Evolutionary conservation across 2,113 vertebrate species (phyloP).

Genomic region (Murina feae): DNA sequence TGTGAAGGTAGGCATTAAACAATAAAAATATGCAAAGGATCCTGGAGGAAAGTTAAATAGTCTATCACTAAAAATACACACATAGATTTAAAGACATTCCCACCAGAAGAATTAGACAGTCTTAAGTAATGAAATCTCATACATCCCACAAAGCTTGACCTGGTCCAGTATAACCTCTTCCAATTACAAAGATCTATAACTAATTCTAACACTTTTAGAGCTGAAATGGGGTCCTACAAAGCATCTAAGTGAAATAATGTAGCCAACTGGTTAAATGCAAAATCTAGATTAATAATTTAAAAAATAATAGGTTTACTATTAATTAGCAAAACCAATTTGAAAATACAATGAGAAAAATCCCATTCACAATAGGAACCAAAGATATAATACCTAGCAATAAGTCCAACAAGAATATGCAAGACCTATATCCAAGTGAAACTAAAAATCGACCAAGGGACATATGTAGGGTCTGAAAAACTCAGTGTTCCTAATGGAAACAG

Average conservation of each 20-base stretch:
- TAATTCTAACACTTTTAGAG: neutral
- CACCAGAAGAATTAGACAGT: neutral
- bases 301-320: neutral
- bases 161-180: neutral
- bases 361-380: neutral
- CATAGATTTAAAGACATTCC: neutral
- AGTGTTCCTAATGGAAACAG: neutral
- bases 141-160: neutral
- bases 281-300: constrained; percentile 35
- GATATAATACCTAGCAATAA: neutral
- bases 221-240: neutral
- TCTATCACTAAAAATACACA: neutral
- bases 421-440: neutral
- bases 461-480: neutral
- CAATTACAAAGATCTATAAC: neutral
- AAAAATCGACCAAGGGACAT: neutral
- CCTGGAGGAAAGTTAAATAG: neutral
- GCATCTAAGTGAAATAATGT: neutral
- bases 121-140: neutral
- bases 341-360: neutral
- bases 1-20: neutral
- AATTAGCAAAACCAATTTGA: constrained; percentile 3
- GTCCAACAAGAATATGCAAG: neutral
- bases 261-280: neutral
- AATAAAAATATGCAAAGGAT: neutral